phyloP scores from a whole-genome alignment of 2,797 vertebrate species.

The Mormyrus hasselquistii region DNA sequence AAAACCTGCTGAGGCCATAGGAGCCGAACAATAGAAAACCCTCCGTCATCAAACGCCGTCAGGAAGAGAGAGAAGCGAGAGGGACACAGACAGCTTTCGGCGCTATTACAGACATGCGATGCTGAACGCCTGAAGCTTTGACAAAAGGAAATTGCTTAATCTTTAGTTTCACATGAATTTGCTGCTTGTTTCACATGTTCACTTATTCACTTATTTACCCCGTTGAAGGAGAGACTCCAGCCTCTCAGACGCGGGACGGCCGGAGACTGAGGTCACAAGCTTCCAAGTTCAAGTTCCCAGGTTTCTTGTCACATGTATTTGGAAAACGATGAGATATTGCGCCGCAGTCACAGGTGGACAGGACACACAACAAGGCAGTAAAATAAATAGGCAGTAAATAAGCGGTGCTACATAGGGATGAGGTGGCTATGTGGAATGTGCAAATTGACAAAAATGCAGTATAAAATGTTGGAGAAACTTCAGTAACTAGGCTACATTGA shows the following conservation, averaged over 20 bases:
- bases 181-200: neutral
- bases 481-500: neutral
- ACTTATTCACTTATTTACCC: neutral
- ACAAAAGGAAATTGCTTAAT: neutral
- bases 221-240: neutral
- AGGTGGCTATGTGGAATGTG: neutral
- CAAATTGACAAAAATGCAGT: neutral
- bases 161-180: neutral
- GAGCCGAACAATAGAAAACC: conserved; percentile 58
- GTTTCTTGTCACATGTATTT: neutral
- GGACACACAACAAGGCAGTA: neutral
- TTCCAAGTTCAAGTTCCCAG: neutral
- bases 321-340: neutral
- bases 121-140: neutral
- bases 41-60: conserved; percentile 59
- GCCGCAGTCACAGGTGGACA: neutral
- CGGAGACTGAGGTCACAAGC: neutral
- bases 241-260: neutral
- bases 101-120: neutral
- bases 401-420: neutral
- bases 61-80: conserved; percentile 33
- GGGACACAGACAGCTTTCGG: conserved; percentile 22
- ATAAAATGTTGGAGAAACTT: neutral
- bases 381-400: neutral
- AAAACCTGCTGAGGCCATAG: conserved; percentile 64